phyloP scores from a whole-genome alignment of 2,113 vertebrate genomes.

The Pan troglodytes region NHGRI_mPanTro3-v2.1_pri NC_072404.2:29449501-29450000 shows the following conservation, averaged over 20 bases:
- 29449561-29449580: not conserved
- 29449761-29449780: not conserved
- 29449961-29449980: no score
- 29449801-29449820: not conserved
- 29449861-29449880: no score
- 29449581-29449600: not conserved
- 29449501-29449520: not conserved
- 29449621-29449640: not conserved
- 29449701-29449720: not conserved
- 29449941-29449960: no score
- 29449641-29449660: not conserved
- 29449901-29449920: no score
- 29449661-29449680: not conserved
- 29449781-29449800: not conserved
- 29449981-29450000: no score
- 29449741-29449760: constrained; percentile 20
- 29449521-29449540: constrained; percentile 1
- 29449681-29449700: not conserved
- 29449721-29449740: not conserved
- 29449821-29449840: not conserved
- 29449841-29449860: no score
- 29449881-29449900: no score
- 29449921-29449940: no score
- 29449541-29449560: not conserved
- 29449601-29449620: not conserved